Evolutionary conservation across 1,140 invertebrate genomes (phyloP).

Genomic region (Glomeris maerens): DNA sequence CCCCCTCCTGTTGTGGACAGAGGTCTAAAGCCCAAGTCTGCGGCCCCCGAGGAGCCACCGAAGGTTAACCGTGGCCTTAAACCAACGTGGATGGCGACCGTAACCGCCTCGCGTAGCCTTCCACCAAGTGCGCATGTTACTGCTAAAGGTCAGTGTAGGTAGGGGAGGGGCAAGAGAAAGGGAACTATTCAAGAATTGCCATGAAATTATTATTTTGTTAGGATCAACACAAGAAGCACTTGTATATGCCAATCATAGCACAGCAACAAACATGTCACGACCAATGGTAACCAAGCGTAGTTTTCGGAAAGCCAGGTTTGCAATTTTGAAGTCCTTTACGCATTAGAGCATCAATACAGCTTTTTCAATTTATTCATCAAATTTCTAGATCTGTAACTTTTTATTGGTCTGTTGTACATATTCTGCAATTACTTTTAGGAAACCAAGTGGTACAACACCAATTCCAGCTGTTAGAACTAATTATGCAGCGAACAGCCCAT

Average conservation of each 20-base stretch:
- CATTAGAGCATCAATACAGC: no score
- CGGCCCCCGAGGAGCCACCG: slow-evolving; percentile 33
- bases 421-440: not conserved
- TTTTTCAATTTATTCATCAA: not conserved
- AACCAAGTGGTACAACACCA: not conserved
- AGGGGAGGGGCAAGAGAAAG: not conserved
- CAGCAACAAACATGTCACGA: no score
- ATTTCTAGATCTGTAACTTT: not conserved
- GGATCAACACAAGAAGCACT: no score
- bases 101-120: no score
- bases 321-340: no score
- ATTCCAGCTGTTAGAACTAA: not conserved
- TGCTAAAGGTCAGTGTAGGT: slow-evolving; percentile 32
- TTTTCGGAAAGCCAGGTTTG: no score
- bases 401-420: not conserved
- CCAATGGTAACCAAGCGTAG: no score
- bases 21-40: slow-evolving; percentile 20
- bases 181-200: not conserved
- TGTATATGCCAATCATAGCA: no score
- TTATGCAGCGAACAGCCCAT: not conserved
- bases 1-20: slow-evolving; percentile 32
- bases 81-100: no score
- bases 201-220: no score
- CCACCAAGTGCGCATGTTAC: no score
- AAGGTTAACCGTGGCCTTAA: slow-evolving; percentile 62